Evolutionary conservation across 2,888 invertebrate species (phyloP).

Genomic region (Megastigmus dorsalis): DNA sequence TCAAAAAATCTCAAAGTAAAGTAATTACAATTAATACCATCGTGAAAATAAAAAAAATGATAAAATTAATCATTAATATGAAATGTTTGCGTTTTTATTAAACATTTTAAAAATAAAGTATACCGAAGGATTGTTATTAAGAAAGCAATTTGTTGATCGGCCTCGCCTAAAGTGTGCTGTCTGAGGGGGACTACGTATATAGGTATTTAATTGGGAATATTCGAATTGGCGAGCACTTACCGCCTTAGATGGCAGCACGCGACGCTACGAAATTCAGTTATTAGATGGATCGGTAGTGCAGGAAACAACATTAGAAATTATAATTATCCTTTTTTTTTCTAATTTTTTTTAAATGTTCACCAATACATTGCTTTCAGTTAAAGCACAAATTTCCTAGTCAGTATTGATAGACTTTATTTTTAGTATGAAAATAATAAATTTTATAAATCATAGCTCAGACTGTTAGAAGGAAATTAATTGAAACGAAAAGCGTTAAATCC

Average conservation of each 20-base stretch:
- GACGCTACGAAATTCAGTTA: constrained; percentile 15
- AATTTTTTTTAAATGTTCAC: too few species aligned
- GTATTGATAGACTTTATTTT: too few species aligned
- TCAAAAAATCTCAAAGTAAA: background rate
- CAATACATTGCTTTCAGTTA: too few species aligned
- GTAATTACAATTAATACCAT: background rate
- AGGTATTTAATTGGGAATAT: constrained; percentile 25
- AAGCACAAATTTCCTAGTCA: too few species aligned
- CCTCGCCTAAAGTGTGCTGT: background rate
- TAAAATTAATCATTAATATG: background rate
- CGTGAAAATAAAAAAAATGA: too few species aligned
- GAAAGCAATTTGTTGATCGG: constrained; percentile 39
- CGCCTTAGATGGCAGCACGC: constrained; percentile 52
- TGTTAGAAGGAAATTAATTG: too few species aligned
- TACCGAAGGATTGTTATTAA: background rate
- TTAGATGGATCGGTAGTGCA: constrained; percentile 31
- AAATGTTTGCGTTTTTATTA: background rate
- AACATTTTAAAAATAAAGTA: background rate
- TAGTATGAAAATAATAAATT: too few species aligned
- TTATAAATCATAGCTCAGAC: too few species aligned
- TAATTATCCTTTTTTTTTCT: too few species aligned
- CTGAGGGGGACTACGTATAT: background rate
- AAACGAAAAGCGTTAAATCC: too few species aligned
- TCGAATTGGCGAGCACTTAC: constrained; percentile 50
- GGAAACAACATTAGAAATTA: constrained; percentile 26